A percentile compares a stretch with the other conserved stretches of the same genome.
These are phyloP conservation scores for Nomada flava DNA, from an alignment of 2,888 invertebrate genomes.

Conservation along the genomic window DNA sequence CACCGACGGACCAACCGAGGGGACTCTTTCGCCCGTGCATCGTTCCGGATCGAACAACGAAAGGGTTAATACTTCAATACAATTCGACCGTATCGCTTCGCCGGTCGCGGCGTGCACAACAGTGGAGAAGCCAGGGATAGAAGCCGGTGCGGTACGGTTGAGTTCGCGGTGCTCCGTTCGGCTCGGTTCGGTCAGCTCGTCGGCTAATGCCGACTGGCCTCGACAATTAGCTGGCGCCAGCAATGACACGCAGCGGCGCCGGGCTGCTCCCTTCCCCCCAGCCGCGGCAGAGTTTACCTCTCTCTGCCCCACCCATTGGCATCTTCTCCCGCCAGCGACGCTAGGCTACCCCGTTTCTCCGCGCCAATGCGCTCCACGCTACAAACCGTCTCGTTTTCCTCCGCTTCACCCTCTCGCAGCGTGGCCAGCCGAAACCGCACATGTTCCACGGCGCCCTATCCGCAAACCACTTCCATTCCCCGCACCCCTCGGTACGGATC, in stretches of 20 bases:
- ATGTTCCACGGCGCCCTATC: conserved; percentile 64
- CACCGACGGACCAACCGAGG: no score
- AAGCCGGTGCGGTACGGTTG: conserved; percentile 41
- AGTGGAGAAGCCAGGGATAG: conserved; percentile 13
- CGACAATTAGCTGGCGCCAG: conserved; percentile 83
- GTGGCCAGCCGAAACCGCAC: conserved; percentile 57
- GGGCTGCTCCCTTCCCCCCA: conserved; percentile 66
- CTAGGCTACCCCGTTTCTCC: conserved; percentile 26
- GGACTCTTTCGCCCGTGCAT: no score
- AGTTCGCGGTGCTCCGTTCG: conserved; percentile 60
- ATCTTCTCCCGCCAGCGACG: conserved; percentile 39
- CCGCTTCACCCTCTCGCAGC: neutral
- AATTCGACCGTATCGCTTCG: no score
- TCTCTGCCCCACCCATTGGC: conserved; percentile 26
- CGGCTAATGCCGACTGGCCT: conserved; percentile 81
- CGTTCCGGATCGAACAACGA: no score
- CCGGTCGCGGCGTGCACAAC: no score
- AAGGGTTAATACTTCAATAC: no score
- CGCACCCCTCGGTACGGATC: conserved; percentile 10
- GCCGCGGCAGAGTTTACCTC: conserved; percentile 19
- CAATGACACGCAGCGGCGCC: conserved; percentile 82
- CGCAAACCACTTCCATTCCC: conserved; percentile 45
- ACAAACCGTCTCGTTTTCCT: conserved; percentile 19
- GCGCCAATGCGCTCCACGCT: conserved; percentile 42
- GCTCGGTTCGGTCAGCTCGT: conserved; percentile 75